Conservation (phyloP, 1,140 invertebrate species). For the Battus philenor region DNA sequence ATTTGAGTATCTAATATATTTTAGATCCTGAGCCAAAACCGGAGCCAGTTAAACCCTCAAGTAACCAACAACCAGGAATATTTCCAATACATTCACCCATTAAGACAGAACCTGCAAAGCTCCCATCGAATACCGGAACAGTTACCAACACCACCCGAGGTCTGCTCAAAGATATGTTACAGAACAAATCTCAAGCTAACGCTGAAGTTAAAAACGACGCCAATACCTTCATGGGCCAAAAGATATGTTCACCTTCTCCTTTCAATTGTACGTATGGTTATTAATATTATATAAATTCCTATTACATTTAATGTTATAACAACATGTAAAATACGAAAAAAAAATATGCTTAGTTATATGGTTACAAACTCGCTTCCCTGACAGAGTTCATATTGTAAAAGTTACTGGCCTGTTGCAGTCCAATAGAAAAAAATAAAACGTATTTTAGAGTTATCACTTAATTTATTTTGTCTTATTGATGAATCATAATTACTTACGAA, state of each 20-base stretch:
- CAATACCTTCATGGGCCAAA: slow-evolving; percentile 58
- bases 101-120: slow-evolving; percentile 11
- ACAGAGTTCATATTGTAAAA: too few species aligned
- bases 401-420: too few species aligned
- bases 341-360: too few species aligned
- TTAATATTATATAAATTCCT: too few species aligned
- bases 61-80: slow-evolving; percentile 12
- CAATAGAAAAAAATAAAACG: too few species aligned
- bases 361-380: too few species aligned
- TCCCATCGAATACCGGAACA: slow-evolving; percentile 11
- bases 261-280: slow-evolving; percentile 40
- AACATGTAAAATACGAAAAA: too few species aligned
- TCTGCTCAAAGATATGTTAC: slow-evolving; percentile 41
- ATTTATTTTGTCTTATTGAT: too few species aligned
- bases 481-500: too few species aligned
- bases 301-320: too few species aligned
- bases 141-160: slow-evolving; percentile 26
- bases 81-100: not conserved
- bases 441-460: too few species aligned
- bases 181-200: slow-evolving; percentile 36
- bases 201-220: slow-evolving; percentile 35
- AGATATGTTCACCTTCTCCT: slow-evolving; percentile 50
- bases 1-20: too few species aligned
- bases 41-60: slow-evolving; percentile 21
- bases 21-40: slow-evolving; percentile 38